Conservation (phyloP, 2,113 vertebrate species). For the Vulpes lagopus region DNA sequence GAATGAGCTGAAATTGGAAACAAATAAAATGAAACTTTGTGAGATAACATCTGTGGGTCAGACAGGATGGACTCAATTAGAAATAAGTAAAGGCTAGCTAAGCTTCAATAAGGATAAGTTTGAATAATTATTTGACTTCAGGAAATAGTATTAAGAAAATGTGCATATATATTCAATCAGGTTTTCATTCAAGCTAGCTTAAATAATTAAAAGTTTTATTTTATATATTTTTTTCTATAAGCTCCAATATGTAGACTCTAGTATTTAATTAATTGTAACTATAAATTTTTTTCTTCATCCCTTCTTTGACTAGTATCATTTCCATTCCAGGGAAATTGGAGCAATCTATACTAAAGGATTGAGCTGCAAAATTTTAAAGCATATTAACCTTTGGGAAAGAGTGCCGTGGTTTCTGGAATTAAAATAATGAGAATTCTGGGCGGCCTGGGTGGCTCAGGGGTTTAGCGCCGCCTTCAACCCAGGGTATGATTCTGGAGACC, state of each 20-base stretch:
- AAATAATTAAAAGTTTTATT: neutral
- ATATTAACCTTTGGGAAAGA: slow-evolving; percentile 24
- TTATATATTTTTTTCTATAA: neutral
- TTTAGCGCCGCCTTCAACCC: no score
- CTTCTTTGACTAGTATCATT: slow-evolving; percentile 9
- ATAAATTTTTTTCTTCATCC: neutral
- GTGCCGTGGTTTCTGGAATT: slow-evolving; percentile 1
- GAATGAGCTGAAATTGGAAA: neutral
- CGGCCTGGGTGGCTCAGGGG: no score
- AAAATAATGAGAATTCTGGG: slow-evolving; percentile 19
- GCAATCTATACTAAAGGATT: neutral
- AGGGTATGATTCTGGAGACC: no score
- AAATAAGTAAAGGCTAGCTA: neutral
- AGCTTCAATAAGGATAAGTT: neutral
- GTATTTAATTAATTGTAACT: slow-evolving; percentile 13
- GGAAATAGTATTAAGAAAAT: neutral
- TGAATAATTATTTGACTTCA: neutral
- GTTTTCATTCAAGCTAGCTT: neutral
- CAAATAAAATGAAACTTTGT: neutral
- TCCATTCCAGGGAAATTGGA: neutral
- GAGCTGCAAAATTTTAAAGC: neutral
- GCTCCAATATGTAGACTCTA: neutral
- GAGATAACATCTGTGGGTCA: neutral
- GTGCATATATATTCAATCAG: neutral
- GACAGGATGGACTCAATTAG: neutral